Conservation (phyloP, 2,113 vertebrate genomes). For the Rhynchomys soricoides region DNA sequence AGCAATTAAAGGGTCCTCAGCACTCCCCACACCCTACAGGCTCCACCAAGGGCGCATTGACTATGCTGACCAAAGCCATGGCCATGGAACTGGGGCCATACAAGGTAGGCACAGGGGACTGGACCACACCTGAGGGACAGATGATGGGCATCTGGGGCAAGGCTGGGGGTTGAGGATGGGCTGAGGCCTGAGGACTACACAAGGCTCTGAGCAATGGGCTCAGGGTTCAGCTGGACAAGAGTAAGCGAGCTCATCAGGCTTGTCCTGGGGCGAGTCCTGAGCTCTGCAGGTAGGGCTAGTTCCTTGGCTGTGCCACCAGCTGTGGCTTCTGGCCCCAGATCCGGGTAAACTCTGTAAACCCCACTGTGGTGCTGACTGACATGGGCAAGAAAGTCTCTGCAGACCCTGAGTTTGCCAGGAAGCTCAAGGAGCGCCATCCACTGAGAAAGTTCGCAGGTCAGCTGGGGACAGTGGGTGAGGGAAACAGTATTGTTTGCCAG, state of each 20-base stretch:
- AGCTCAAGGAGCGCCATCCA: conserved; percentile 90
- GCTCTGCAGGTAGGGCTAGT: not conserved
- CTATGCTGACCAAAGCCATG: conserved; percentile 95
- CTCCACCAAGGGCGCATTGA: conserved; percentile 93
- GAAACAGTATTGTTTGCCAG: rapidly evolving
- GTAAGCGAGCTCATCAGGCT: not conserved
- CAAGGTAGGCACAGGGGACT: conserved; percentile 85
- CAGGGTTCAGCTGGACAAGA: not conserved
- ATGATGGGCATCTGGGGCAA: not conserved
- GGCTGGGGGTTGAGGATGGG: not conserved
- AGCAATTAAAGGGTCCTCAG: no score
- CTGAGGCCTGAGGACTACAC: not conserved
- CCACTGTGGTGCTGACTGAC: conserved; percentile 94
- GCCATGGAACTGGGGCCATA: conserved; percentile 93
- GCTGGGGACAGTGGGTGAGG: not conserved
- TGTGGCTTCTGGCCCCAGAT: conserved; percentile 85
- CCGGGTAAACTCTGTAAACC: conserved; percentile 94
- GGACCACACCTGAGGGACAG: not conserved
- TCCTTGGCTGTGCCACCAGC: not conserved
- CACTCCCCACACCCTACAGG: conserved; percentile 81
- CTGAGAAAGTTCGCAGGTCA: conserved; percentile 93
- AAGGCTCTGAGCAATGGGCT: not conserved
- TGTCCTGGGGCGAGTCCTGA: not conserved
- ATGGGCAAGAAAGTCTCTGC: conserved; percentile 89
- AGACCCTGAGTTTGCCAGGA: conserved; percentile 84